Evolutionary conservation across 2,113 vertebrate species (phyloP), one percentile per base, ranked within the genome.

Genomic region (Glareola pratincola): DNA sequence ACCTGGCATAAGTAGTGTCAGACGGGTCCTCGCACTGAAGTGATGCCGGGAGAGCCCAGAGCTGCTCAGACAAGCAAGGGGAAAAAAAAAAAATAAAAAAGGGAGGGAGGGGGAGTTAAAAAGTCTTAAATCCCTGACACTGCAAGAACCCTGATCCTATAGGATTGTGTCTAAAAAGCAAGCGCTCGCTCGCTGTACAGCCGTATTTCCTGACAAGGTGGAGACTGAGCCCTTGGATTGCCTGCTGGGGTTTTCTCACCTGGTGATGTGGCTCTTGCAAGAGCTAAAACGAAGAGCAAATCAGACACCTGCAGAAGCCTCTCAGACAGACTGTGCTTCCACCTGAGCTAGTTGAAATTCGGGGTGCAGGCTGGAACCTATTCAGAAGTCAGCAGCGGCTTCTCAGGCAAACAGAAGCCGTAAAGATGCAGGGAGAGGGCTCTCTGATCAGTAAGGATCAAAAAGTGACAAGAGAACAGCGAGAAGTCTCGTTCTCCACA

Each of bases 61-160:
- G 92, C 97, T 95, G 95, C 19, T 92, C 96, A 76, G 69, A 86
- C 75, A 13, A 79, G 45, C 63, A 29, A 51, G 37, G 37, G 37
- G 37, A 8, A 36, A 34, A 32, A 22, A 29, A 1, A 14, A 18
- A 51, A 43, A 56, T 54, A 19, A 56, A 23, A 39, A 6, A 6
- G 8, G 32, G 21, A 51, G 53, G 75, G 60, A 48, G 78, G 88
- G 79, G 86, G 82, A 82, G 88, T 85, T 96, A 85, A 93, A 95
- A 92, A 92, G 59, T 97, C 95, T 89, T 41, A 98, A 98, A 98
- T 91, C 94, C 97, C 98, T 98, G 96, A 97, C 98, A 96, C 97
- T 96, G 98, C 98, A 97, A 95, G 95, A 97, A 92, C 69, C 90
- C 96, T 91, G 94, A 66, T 92, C 97, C 95, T 77, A 86, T 81